These are phyloP conservation scores for Morinoia aosen DNA, from an alignment of 2,888 invertebrate genomes.

Conservation along the genomic window DNA sequence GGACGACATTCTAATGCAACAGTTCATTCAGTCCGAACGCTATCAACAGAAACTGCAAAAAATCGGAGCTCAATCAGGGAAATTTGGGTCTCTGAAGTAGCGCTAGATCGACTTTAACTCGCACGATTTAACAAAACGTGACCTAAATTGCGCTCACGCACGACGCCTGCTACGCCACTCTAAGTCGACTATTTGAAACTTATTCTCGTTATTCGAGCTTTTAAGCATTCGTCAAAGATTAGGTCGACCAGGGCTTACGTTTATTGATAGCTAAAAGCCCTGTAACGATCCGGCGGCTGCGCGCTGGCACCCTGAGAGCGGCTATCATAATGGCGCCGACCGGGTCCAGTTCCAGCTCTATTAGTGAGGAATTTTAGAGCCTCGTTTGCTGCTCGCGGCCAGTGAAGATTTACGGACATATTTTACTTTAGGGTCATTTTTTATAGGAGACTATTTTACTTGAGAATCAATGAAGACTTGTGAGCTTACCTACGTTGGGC, in stretches of 20 bases:
- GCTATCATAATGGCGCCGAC: neutral
- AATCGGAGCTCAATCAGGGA: neutral
- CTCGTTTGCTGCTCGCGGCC: neutral
- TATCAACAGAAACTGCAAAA: neutral
- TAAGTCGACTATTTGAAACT: neutral
- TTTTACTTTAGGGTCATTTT: neutral
- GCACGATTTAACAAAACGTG: neutral
- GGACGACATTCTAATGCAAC: neutral
- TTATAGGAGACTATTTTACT: neutral
- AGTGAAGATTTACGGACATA: neutral
- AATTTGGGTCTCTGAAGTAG: neutral
- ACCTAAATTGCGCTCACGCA: neutral
- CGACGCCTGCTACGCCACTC: neutral
- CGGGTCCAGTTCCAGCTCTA: neutral
- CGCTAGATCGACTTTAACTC: neutral
- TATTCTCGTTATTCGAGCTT: neutral
- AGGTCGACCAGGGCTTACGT: neutral
- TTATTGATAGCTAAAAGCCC: neutral
- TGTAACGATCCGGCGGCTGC: neutral
- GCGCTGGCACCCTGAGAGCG: neutral
- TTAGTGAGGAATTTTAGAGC: neutral
- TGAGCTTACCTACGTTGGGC: too few species aligned
- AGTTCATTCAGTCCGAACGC: neutral
- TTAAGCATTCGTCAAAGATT: neutral
- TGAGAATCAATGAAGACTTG: too few species aligned